phyloP scores from a whole-genome alignment of 2,888 invertebrate species.

The Apamea sordens region DNA sequence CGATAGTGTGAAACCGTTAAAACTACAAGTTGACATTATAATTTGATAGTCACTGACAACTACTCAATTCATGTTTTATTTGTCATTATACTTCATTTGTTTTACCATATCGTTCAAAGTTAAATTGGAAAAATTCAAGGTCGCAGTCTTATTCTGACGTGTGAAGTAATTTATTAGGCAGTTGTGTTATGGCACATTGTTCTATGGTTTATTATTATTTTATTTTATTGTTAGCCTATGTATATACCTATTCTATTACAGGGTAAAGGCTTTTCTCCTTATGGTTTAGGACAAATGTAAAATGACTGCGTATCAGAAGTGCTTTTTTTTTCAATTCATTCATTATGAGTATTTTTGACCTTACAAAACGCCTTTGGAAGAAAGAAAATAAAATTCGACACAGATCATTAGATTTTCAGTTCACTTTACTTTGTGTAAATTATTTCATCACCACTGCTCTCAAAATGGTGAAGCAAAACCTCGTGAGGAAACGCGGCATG shows the following conservation, averaged over 20 bases:
- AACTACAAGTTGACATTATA: conserved; percentile 54
- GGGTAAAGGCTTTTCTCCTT: neutral
- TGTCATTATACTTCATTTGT: conserved; percentile 48
- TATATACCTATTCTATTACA: neutral
- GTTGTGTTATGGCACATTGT: neutral
- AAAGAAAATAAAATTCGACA: neutral
- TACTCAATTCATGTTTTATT: conserved; percentile 45
- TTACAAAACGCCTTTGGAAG: neutral
- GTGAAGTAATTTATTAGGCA: neutral
- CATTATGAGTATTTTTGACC: neutral
- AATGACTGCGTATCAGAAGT: neutral
- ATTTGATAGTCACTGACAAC: conserved; percentile 59
- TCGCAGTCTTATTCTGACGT: conserved; percentile 14
- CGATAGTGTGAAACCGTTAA: conserved; percentile 46
- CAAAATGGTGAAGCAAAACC: neutral
- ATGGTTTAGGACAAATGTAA: neutral
- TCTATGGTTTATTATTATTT: neutral
- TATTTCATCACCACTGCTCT: neutral
- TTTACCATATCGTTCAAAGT: conserved; percentile 40
- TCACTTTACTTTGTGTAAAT: neutral
- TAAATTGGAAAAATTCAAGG: conserved; percentile 43
- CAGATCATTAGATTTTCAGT: neutral
- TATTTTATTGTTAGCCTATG: neutral
- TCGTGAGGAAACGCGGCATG: neutral
- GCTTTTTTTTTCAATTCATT: neutral